Conservation (phyloP, 1,140 invertebrate species). For the Microplitis mediator region DNA sequence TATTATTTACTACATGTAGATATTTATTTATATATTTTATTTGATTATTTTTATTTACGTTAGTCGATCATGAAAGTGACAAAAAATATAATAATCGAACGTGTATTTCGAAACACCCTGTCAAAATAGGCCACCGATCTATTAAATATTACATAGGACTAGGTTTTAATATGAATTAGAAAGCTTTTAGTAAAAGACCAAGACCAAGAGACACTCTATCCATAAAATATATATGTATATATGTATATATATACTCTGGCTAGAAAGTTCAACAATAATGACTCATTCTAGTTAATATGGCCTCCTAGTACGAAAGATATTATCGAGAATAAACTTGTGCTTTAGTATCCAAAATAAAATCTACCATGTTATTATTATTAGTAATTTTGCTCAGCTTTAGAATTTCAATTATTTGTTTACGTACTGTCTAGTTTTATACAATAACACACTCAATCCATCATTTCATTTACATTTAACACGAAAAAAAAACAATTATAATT, state of each 20-base stretch:
- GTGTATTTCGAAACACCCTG: constrained; percentile 23
- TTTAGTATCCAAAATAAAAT: constrained; percentile 22
- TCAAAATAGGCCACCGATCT: constrained; percentile 26
- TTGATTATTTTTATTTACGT: neutral
- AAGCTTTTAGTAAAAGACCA: neutral
- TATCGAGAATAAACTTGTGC: constrained; percentile 18
- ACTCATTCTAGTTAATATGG: neutral
- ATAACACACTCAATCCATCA: too few species aligned
- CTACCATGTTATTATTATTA: neutral
- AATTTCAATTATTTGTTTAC: neutral
- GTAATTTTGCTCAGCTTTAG: neutral
- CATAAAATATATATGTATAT: neutral
- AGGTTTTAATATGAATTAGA: neutral
- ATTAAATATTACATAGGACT: neutral
- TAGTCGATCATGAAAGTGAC: constrained; percentile 7
- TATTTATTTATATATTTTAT: neutral
- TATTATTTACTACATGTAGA: neutral
- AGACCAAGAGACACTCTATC: neutral
- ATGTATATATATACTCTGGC: neutral
- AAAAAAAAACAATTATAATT: too few species aligned
- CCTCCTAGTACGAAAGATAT: neutral
- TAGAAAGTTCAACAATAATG: neutral
- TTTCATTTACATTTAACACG: too few species aligned
- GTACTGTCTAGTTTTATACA: neutral
- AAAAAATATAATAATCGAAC: constrained; percentile 19